Conservation (phyloP, 1,140 invertebrate species). For the Macrobrachium nipponense region DNA sequence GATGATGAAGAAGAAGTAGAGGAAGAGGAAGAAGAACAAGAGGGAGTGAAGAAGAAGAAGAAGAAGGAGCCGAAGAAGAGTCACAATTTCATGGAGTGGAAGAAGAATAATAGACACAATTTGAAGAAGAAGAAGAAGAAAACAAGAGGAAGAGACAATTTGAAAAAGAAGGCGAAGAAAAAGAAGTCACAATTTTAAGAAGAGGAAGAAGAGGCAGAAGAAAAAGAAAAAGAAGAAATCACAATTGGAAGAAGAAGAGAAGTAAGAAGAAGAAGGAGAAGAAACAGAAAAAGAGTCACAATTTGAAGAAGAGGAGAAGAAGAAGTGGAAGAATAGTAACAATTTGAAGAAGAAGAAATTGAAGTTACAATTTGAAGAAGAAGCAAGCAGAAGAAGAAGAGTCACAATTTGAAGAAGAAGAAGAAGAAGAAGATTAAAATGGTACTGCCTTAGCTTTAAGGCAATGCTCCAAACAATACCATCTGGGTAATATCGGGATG, state of each 20-base stretch:
- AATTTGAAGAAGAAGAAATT: not conserved
- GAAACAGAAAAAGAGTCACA: not conserved
- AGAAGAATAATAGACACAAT: not conserved
- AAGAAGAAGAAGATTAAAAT: too few species aligned
- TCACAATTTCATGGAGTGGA: not conserved
- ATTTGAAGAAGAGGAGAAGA: not conserved
- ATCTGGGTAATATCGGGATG: too few species aligned
- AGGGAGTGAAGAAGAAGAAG: not conserved
- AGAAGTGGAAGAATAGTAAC: too few species aligned
- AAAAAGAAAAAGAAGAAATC: too few species aligned
- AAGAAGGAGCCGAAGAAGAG: slow-evolving; percentile 6
- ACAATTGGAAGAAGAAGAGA: too few species aligned
- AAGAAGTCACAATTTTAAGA: not conserved
- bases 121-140: not conserved
- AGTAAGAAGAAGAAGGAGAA: not conserved
- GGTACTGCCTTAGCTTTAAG: too few species aligned
- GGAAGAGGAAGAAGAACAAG: slow-evolving; percentile 9
- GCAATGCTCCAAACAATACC: too few species aligned
- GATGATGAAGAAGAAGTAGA: not conserved
- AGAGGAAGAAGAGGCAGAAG: not conserved
- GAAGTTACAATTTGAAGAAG: not conserved
- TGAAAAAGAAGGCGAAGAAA: not conserved
- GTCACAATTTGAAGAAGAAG: too few species aligned
- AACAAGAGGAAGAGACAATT: too few species aligned
- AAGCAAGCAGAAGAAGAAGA: slow-evolving; percentile 10